These are phyloP conservation scores for Antitype chi DNA, from an alignment of 2,888 invertebrate genomes.

Conservation along the genomic window DNA sequence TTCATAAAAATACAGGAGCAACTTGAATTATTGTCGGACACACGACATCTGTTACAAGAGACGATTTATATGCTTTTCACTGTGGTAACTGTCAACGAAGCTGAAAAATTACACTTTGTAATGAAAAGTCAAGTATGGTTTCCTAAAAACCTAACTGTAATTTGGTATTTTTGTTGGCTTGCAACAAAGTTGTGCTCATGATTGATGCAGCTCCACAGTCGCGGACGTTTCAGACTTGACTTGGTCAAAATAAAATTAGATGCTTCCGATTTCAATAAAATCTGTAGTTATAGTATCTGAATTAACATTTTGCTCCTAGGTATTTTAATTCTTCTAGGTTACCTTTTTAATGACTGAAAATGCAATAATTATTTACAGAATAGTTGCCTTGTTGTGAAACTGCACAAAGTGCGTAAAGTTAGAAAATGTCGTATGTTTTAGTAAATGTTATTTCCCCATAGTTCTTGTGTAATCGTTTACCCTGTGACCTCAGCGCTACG, in stretches of 20 bases:
- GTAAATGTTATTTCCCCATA: conserved; percentile 32
- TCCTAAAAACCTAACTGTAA: not conserved
- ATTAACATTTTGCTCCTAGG: not conserved
- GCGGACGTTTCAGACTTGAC: not conserved
- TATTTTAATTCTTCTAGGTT: not conserved
- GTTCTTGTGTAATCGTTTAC: conserved; percentile 45
- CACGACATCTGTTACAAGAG: conserved; percentile 17
- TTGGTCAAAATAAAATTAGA: not conserved
- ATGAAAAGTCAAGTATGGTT: not conserved
- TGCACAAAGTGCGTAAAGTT: conserved; percentile 3
- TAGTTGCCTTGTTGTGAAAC: not conserved
- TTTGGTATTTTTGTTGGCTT: not conserved
- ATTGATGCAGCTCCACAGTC: not conserved
- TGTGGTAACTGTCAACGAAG: conserved; percentile 25
- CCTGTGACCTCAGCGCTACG: conserved; percentile 21
- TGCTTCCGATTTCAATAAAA: too few species aligned
- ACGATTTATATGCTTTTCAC: conserved; percentile 17
- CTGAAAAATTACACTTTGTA: conserved; percentile 14
- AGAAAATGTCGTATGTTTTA: conserved; percentile 25
- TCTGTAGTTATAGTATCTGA: not conserved
- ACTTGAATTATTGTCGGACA: conserved; percentile 32
- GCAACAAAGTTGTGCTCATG: not conserved
- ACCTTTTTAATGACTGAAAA: not conserved
- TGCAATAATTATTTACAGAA: not conserved
- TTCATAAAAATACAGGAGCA: conserved; percentile 48